A percentile compares a stretch with the other conserved stretches of the same genome.
Evolutionary conservation across 1,140 invertebrate genomes (phyloP).

Genomic region (Cylas formicarius): DNA sequence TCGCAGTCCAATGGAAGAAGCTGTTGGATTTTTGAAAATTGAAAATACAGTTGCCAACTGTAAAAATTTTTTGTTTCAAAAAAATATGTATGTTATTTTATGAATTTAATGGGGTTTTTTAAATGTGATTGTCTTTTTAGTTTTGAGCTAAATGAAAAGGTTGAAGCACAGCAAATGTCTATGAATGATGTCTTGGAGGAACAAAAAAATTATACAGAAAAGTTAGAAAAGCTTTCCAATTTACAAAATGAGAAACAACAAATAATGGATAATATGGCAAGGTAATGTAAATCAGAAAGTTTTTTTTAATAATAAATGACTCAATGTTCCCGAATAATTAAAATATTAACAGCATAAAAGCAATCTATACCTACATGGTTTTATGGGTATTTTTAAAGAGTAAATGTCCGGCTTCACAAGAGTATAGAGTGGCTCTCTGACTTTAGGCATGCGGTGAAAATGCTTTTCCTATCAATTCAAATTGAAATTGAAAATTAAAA

Average conservation of each 20-base stretch:
- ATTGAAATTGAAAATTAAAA: no score
- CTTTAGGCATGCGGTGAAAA: no score
- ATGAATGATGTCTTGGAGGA: slow-evolving; percentile 28
- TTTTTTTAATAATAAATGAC: no score
- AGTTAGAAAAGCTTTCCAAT: slow-evolving; percentile 25
- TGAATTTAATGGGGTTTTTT: slow-evolving; percentile 3
- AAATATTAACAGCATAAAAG: no score
- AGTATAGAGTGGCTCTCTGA: no score
- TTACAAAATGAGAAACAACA: slow-evolving; percentile 31
- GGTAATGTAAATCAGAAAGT: no score
- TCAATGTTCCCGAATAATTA: no score
- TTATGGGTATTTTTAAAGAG: no score
- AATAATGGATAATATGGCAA: no score
- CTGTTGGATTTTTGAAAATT: slow-evolving; percentile 69
- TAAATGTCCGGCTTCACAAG: no score
- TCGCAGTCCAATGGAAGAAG: slow-evolving; percentile 79
- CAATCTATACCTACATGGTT: no score
- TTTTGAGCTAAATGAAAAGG: slow-evolving; percentile 26
- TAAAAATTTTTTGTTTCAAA: slow-evolving; percentile 65
- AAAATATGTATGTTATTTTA: slow-evolving; percentile 53
- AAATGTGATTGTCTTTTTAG: slow-evolving; percentile 23
- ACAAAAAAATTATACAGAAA: slow-evolving; percentile 33
- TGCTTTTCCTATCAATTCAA: no score
- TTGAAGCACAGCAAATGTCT: slow-evolving; percentile 23
- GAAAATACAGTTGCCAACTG: slow-evolving; percentile 68